Conservation (phyloP, 2,113 vertebrate species). For the Scalopus aquaticus region DNA sequence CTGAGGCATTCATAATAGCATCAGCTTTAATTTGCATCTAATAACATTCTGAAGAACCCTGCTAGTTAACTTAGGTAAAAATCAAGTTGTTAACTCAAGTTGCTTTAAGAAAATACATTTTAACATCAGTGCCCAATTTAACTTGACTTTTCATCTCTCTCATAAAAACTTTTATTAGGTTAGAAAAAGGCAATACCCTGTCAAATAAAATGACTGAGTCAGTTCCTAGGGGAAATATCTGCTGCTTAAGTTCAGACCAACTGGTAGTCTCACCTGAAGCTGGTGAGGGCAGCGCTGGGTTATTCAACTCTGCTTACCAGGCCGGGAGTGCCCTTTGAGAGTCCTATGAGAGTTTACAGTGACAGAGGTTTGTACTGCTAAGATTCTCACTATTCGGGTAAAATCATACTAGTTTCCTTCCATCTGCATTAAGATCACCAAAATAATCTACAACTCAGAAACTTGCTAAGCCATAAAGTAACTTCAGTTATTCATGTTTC, state of each 20-base stretch:
- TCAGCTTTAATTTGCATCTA: not conserved
- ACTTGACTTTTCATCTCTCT: not conserved
- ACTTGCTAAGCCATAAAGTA: not conserved
- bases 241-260: not conserved
- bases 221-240: not conserved
- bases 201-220: not conserved
- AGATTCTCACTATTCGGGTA: not conserved
- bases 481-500: not conserved
- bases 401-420: not conserved
- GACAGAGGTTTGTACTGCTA: not conserved
- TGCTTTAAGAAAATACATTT: conserved; percentile 20
- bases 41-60: not conserved
- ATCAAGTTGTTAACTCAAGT: not conserved
- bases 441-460: not conserved
- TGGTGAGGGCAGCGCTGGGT: too few relatives aligned
- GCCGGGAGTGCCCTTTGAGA: too few relatives aligned
- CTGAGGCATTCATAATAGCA: not conserved
- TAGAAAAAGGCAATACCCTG: not conserved
- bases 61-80: not conserved
- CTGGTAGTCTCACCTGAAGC: not conserved
- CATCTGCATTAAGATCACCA: not conserved
- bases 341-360: not conserved
- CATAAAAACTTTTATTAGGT: not conserved
- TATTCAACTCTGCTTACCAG: not conserved
- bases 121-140: not conserved